These are phyloP conservation scores for Pheucticus melanocephalus DNA, from an alignment of 2,113 vertebrate species.

Conservation along the genomic window DNA sequence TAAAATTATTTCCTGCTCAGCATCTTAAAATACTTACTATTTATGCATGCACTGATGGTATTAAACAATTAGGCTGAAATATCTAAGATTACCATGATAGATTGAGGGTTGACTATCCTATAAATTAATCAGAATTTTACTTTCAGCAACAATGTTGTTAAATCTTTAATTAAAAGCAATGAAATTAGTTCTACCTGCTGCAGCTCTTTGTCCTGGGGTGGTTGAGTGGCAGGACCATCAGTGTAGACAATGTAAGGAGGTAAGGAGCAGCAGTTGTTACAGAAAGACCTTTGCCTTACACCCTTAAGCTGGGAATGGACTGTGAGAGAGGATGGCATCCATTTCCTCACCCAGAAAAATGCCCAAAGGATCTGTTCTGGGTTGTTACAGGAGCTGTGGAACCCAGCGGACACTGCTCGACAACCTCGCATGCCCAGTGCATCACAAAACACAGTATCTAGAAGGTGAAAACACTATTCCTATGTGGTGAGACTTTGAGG, in stretches of 20 bases:
- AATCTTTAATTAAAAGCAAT: background rate
- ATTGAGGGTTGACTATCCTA: background rate
- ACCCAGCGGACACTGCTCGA: background rate
- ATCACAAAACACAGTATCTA: background rate
- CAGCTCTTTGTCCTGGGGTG: background rate
- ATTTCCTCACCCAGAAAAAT: background rate
- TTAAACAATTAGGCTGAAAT: background rate
- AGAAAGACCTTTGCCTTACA: background rate
- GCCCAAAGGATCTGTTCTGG: background rate
- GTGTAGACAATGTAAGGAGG: background rate
- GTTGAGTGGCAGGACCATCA: background rate
- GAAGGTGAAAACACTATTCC: background rate
- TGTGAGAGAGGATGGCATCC: background rate
- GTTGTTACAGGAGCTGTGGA: background rate
- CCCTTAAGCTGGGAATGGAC: background rate
- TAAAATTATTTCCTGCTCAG: background rate
- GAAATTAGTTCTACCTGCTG: background rate
- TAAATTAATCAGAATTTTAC: background rate
- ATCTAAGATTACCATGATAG: background rate
- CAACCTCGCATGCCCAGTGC: background rate
- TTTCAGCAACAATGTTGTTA: background rate
- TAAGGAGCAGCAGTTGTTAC: background rate
- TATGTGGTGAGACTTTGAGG: background rate
- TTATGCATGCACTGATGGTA: background rate
- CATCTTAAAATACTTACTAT: background rate